A percentile compares a stretch with the other conserved stretches of the same genome.
Evolutionary conservation across 2,113 vertebrate genomes (phyloP).

Genomic region (Myxocyprinus asiaticus): DNA sequence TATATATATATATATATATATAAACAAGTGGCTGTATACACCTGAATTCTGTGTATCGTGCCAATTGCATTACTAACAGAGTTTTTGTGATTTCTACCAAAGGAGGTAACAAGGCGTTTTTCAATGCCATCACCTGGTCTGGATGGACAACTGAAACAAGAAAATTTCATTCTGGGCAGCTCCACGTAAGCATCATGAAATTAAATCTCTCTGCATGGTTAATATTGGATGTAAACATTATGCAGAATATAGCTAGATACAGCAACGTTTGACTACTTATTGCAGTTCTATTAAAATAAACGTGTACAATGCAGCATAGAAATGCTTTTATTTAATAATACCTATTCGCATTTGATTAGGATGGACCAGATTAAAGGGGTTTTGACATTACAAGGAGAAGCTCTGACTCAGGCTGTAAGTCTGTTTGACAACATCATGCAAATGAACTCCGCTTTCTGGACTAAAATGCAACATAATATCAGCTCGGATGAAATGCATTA

Average conservation of each 20-base stretch:
- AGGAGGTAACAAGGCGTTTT: conserved; percentile 93
- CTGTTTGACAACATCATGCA: conserved; percentile 45
- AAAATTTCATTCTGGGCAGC: conserved; percentile 91
- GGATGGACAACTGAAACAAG: conserved; percentile 84
- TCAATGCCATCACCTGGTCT: conserved; percentile 75
- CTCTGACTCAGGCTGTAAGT: conserved; percentile 93
- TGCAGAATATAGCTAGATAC: background rate
- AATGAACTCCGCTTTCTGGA: no score
- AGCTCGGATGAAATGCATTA: no score
- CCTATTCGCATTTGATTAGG: conserved; percentile 66
- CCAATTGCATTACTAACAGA: background rate
- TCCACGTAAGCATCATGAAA: conserved; percentile 76
- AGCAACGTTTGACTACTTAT: background rate
- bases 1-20: no score
- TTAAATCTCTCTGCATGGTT: background rate
- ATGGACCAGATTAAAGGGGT: conserved; percentile 97
- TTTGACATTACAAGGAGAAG: conserved; percentile 92
- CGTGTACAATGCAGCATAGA: background rate
- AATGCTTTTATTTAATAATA: background rate
- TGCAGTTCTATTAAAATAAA: background rate
- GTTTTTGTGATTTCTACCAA: conserved; percentile 39
- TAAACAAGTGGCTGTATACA: background rate
- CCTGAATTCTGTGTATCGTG: background rate
- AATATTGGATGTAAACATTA: background rate
- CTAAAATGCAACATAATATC: no score